Conservation (phyloP, 2,888 invertebrate genomes). For the Ophion ventricosus region DNA sequence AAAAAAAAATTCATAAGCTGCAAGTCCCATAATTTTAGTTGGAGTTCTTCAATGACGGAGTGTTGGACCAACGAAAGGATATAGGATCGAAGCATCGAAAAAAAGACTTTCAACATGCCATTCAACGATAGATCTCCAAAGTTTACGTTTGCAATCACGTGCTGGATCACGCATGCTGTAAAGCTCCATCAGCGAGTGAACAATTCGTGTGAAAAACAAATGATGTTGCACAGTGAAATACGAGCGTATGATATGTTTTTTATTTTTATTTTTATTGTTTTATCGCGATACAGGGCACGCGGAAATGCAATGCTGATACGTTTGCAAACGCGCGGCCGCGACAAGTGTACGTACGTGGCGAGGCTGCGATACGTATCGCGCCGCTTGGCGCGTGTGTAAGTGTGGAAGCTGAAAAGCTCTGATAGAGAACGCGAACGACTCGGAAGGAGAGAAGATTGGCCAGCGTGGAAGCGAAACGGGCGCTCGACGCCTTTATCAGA, state of each 20-base stretch:
- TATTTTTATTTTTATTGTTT: background rate
- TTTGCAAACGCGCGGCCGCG: constrained; percentile 18
- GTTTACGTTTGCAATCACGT: too few species aligned
- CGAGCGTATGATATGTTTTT: background rate
- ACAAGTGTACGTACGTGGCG: constrained; percentile 2
- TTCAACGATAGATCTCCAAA: too few species aligned
- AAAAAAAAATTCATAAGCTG: background rate
- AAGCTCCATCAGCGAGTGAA: too few species aligned
- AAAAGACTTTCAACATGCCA: too few species aligned
- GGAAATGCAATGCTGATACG: constrained; percentile 50
- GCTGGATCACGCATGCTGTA: too few species aligned
- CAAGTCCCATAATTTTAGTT: too few species aligned
- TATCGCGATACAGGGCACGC: background rate
- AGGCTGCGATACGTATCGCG: constrained; percentile 16
- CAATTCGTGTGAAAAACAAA: background rate
- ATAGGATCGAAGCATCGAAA: too few species aligned
- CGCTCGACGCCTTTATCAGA: constrained; percentile 37
- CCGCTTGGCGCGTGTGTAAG: background rate
- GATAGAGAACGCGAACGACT: constrained; percentile 46
- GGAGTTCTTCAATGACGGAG: too few species aligned
- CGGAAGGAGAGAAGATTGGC: constrained; percentile 53
- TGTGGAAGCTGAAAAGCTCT: constrained; percentile 38
- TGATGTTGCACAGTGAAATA: background rate
- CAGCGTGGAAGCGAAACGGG: background rate
- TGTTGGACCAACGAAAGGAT: too few species aligned